These are phyloP conservation scores for Platalea minor DNA, from an alignment of 2,797 vertebrate genomes.

Conservation along the genomic window DNA sequence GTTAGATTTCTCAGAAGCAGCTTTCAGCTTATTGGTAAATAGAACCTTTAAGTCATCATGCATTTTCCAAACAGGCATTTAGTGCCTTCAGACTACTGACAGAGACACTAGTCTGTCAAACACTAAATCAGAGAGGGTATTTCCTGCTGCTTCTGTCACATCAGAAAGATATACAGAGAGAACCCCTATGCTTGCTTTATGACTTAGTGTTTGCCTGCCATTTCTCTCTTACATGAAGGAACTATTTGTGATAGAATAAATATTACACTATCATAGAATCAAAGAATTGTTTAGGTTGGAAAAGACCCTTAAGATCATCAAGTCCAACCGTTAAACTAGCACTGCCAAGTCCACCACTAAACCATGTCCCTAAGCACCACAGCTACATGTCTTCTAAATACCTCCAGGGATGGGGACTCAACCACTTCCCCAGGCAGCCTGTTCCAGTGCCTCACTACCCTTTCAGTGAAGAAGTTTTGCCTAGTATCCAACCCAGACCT, in stretches of 20 bases:
- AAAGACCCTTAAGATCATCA: too few relatives aligned
- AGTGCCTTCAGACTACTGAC: neutral
- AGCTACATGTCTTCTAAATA: too few relatives aligned
- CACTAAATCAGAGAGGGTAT: conserved; percentile 32
- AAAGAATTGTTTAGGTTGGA: too few relatives aligned
- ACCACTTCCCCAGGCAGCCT: too few relatives aligned
- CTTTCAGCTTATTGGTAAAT: neutral
- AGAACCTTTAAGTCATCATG: neutral
- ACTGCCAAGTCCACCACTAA: too few relatives aligned
- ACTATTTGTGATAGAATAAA: conserved; percentile 25
- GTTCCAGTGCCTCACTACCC: too few relatives aligned
- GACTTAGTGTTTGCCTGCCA: conserved; percentile 12
- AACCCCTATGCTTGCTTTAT: conserved; percentile 49
- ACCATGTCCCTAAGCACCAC: too few relatives aligned
- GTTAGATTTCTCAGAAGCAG: neutral
- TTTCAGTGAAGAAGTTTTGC: too few relatives aligned
- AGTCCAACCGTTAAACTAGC: too few relatives aligned
- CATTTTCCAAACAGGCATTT: conserved; percentile 38
- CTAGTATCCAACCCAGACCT: too few relatives aligned
- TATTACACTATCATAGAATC: neutral
- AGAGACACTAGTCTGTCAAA: conserved; percentile 49
- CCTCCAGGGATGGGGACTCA: too few relatives aligned
- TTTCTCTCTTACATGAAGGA: conserved; percentile 45
- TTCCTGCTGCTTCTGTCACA: conserved; percentile 52
- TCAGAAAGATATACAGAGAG: conserved; percentile 9